Base-by-base conservation (phyloP, 2,888 invertebrate species). In the Pollenia angustigena region DNA sequence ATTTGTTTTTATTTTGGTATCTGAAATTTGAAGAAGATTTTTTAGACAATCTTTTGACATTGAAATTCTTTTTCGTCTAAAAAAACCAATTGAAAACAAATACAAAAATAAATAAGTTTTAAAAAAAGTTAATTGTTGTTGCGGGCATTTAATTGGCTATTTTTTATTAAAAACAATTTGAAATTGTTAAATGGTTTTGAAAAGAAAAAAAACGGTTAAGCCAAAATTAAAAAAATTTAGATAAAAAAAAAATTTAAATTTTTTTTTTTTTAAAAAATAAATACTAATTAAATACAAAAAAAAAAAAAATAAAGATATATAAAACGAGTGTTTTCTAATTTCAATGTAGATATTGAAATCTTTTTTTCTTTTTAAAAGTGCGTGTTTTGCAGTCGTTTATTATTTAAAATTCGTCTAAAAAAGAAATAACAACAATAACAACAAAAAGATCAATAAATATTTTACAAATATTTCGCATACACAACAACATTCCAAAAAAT, bases 1-100 rank as follows among this genome's bases (percentile, higher is more conserved):
- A 42, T 68, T 56, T 54, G 40, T 56, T n/a, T 16, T 64, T 32
- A 8, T 14, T 68, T 32, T 11, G 32, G 50, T 11, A 6, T 4
- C 12, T 7, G 42, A 42, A 40, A 58, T 50, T 62, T 68, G 10
- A 50, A 42, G 46, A 72, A 58, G 68, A 68, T 68, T 44, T 44
- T 68, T 56, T 18, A 64, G 54, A 42, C 11, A 80, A 76, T 48
- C 50, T 72, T 80, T 83, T 87, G 87, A 87, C 87, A 87, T 85
- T 87, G 85, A 87, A 83, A 76, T 75, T 76, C 76, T 18, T 46
- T 66, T 42, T 52, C 7, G 14, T 18, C 10, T 18, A 81, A 81
- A 72, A 72, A 72, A 72, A 56, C 46, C 23, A 52, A 46, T 46
- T 66, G 46, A 46, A 79, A 83, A 71, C 44, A 71, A 78, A 78